These are phyloP conservation scores for Tineola bisselliella DNA, from an alignment of 2,888 invertebrate genomes.

Conservation along the genomic window DNA sequence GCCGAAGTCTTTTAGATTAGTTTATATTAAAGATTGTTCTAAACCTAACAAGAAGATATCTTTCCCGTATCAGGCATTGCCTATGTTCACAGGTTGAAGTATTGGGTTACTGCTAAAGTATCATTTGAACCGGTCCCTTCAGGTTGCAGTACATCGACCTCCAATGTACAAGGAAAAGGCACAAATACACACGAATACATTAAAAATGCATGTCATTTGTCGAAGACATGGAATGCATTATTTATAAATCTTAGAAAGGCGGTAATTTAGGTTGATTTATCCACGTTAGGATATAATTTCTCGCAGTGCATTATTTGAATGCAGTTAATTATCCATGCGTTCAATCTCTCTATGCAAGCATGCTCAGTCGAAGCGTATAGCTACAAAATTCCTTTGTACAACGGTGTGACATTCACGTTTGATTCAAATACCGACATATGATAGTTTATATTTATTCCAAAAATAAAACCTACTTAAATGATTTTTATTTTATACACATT, in stretches of 20 bases:
- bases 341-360: neutral
- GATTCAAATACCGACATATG: neutral
- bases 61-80: no score
- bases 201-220: neutral
- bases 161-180: neutral
- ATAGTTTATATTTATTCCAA: no score
- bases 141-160: neutral
- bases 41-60: no score
- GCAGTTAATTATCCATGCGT: neutral
- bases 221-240: neutral
- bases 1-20: no score
- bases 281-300: neutral
- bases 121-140: constrained; percentile 9
- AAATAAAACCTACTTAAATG: no score
- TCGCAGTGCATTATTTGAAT: neutral
- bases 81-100: no score
- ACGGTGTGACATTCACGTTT: neutral
- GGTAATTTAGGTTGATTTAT: neutral
- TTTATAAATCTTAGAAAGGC: neutral
- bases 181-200: neutral
- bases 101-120: neutral
- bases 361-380: neutral
- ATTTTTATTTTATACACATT: no score
- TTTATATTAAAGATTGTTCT: no score
- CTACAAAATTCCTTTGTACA: neutral